Evolutionary conservation across 2,888 invertebrate species (phyloP).

Genomic region (Dendrolimus houi): DNA sequence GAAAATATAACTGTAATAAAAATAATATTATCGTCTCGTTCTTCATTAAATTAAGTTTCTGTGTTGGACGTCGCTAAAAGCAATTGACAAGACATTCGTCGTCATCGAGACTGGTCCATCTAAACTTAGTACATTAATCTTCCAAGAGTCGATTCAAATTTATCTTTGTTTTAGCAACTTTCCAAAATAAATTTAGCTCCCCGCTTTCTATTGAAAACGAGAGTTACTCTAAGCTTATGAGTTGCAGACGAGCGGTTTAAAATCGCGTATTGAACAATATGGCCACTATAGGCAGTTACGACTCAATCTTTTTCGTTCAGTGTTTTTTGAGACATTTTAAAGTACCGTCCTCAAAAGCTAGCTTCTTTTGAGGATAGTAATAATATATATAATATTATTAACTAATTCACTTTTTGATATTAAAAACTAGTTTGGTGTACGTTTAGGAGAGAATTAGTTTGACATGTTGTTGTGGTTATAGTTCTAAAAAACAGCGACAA

Average conservation of each 20-base stretch:
- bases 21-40: background rate
- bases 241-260: slow-evolving; percentile 8
- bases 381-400: too few relatives aligned
- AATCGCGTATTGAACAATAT: background rate
- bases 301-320: too few relatives aligned
- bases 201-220: slow-evolving; percentile 20
- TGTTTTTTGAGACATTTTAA: too few relatives aligned
- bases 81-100: slow-evolving; percentile 16
- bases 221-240: slow-evolving; percentile 17
- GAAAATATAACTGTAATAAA: too few relatives aligned
- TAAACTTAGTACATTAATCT: slow-evolving; percentile 49
- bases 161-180: slow-evolving; percentile 55
- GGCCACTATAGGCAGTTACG: too few relatives aligned
- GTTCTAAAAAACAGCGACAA: too few relatives aligned
- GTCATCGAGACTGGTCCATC: slow-evolving; percentile 18
- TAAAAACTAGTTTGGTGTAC: too few relatives aligned
- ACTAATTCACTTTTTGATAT: too few relatives aligned
- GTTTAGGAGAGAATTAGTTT: too few relatives aligned
- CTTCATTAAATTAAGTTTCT: background rate
- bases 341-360: too few relatives aligned
- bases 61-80: background rate
- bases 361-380: too few relatives aligned
- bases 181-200: slow-evolving; percentile 39
- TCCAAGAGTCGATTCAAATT: slow-evolving; percentile 44
- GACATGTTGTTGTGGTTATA: too few relatives aligned